Conservation (phyloP, 2,888 invertebrate species). For the Euproctis similis region DNA sequence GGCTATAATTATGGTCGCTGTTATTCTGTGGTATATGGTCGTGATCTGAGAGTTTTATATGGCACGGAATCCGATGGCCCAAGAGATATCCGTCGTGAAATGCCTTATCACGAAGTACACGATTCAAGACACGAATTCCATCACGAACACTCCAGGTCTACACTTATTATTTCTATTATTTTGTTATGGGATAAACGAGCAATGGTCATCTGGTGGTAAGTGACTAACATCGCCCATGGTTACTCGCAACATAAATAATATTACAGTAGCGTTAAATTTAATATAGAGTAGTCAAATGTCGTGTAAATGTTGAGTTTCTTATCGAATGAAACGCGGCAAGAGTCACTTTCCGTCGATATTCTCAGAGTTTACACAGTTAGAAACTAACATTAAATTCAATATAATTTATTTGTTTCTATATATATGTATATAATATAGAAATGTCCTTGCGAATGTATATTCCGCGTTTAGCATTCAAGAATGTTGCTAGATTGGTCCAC, state of each 20-base stretch:
- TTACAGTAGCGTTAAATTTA: too few species aligned
- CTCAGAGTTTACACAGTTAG: too few species aligned
- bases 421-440: too few species aligned
- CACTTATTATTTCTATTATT: conserved; percentile 2
- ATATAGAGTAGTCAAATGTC: too few species aligned
- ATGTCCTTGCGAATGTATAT: conserved; percentile 59
- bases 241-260: too few species aligned
- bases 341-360: too few species aligned
- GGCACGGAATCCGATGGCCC: conserved; percentile 55
- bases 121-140: conserved; percentile 46
- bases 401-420: too few species aligned
- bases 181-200: conserved; percentile 18
- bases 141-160: conserved; percentile 49
- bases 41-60: conserved; percentile 66
- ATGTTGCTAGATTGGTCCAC: conserved; percentile 63
- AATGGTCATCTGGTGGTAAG: too few species aligned
- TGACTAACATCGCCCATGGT: too few species aligned
- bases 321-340: too few species aligned
- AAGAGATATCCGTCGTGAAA: conserved; percentile 67
- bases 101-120: conserved; percentile 67
- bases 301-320: too few species aligned
- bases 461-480: conserved; percentile 59
- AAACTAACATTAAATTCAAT: too few species aligned
- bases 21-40: conserved; percentile 62
- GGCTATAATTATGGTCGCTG: conserved; percentile 62